Evolutionary conservation across 2,888 invertebrate genomes (phyloP).

Genomic region (Palloptera scutellata): DNA sequence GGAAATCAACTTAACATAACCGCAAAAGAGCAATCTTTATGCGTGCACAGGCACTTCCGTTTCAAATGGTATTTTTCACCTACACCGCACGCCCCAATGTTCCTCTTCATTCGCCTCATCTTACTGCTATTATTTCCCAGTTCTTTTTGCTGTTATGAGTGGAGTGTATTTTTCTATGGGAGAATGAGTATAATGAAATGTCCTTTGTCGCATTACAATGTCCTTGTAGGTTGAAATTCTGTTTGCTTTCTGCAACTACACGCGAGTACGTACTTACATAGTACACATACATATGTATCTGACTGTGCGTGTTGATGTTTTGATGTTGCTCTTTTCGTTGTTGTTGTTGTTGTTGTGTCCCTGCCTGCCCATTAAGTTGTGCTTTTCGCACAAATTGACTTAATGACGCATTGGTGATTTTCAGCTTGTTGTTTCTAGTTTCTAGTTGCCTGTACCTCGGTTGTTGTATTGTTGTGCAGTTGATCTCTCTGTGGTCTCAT

Average conservation of each 20-base stretch:
- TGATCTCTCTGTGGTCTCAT: slow-evolving; percentile 54
- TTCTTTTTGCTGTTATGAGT: too few species aligned
- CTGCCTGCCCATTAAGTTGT: slow-evolving; percentile 52
- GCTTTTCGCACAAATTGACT: slow-evolving; percentile 53
- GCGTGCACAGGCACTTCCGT: not conserved
- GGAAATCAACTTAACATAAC: slow-evolving; percentile 56
- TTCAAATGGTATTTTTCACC: too few species aligned
- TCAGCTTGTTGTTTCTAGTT: slow-evolving; percentile 2
- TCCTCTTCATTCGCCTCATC: too few species aligned
- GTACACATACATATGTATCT: not conserved
- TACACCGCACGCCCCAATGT: too few species aligned
- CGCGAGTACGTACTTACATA: too few species aligned
- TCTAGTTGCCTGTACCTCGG: not conserved
- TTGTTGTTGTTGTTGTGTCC: slow-evolving; percentile 18
- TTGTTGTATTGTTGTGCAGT: slow-evolving; percentile 12
- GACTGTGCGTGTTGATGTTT: not conserved
- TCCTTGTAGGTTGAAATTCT: not conserved
- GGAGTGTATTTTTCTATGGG: not conserved
- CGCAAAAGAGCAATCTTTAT: slow-evolving; percentile 56
- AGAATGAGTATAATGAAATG: slow-evolving; percentile 2
- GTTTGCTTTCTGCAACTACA: not conserved
- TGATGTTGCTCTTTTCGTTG: too few species aligned
- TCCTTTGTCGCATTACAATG: not conserved
- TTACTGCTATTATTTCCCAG: too few species aligned
- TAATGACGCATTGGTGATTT: slow-evolving; percentile 50